These are phyloP conservation scores for Drosophila suboccidentalis DNA, from an alignment of 2,888 invertebrate genomes.

Conservation along the genomic window DNA sequence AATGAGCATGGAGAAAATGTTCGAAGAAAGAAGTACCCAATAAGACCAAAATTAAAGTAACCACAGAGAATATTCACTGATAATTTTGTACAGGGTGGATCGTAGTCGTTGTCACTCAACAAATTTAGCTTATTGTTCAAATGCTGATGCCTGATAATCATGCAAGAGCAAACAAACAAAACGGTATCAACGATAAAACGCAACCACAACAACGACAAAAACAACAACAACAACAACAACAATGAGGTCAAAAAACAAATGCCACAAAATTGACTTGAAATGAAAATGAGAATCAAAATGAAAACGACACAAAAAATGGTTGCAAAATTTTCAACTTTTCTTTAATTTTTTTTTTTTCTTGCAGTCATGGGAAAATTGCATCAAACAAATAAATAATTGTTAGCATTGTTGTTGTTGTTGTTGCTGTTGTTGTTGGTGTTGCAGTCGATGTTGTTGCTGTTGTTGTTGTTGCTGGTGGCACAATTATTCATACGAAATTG, in stretches of 20 bases:
- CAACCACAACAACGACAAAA: slow-evolving; percentile 30
- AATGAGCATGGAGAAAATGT: neutral
- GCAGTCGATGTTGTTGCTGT: slow-evolving; percentile 8
- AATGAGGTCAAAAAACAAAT: slow-evolving; percentile 6
- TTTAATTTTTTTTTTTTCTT: neutral
- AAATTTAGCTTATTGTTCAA: neutral
- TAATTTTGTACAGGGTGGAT: slow-evolving; percentile 5
- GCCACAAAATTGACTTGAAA: slow-evolving; percentile 30
- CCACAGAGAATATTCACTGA: no score
- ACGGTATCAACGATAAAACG: slow-evolving; percentile 42
- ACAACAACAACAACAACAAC: slow-evolving; percentile 11
- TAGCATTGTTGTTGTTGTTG: slow-evolving; percentile 8
- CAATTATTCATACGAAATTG: slow-evolving; percentile 52
- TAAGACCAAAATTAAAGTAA: neutral
- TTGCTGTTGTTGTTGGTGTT: slow-evolving; percentile 15
- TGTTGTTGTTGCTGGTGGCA: slow-evolving; percentile 17
- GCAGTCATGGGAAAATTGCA: slow-evolving; percentile 21
- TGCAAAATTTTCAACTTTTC: slow-evolving; percentile 4
- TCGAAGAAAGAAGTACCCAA: neutral
- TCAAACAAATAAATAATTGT: slow-evolving; percentile 39
- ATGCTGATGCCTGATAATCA: slow-evolving; percentile 34
- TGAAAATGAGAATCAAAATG: slow-evolving; percentile 28
- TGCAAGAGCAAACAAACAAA: slow-evolving; percentile 24
- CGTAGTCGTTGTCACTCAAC: neutral
- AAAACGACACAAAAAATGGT: slow-evolving; percentile 7